Evolutionary conservation across 2,888 invertebrate species (phyloP).

Genomic region (Aphrophora alni): DNA sequence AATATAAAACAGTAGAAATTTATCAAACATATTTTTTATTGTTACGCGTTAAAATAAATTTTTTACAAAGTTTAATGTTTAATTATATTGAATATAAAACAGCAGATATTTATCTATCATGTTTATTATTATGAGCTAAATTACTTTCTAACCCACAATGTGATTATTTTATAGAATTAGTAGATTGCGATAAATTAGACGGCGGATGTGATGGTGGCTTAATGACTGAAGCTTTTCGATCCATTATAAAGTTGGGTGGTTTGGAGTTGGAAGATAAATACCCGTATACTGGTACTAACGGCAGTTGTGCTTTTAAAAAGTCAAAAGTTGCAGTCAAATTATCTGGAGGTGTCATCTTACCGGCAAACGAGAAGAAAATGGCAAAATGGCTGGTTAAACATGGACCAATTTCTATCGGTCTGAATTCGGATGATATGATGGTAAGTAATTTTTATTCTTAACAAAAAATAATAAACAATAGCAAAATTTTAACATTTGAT

Average conservation of each 20-base stretch:
- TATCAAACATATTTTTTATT: too few relatives aligned
- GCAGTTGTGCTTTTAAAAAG: constrained; percentile 78
- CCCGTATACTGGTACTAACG: constrained; percentile 85
- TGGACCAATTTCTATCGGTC: constrained; percentile 94
- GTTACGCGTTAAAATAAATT: too few relatives aligned
- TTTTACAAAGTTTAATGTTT: too few relatives aligned
- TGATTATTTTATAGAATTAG: constrained; percentile 66
- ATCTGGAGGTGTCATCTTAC: constrained; percentile 82
- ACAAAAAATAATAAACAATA: too few relatives aligned
- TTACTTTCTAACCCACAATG: too few relatives aligned
- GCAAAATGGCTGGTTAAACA: constrained; percentile 88
- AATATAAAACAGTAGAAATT: too few relatives aligned
- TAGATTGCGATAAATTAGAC: constrained; percentile 94
- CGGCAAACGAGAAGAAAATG: constrained; percentile 87
- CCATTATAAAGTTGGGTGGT: constrained; percentile 87
- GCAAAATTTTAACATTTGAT: too few relatives aligned
- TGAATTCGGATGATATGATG: constrained; percentile 95
- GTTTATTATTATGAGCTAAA: too few relatives aligned
- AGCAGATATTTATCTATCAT: too few relatives aligned
- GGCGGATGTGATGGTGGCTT: constrained; percentile 84
- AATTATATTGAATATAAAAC: too few relatives aligned
- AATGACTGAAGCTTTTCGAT: constrained; percentile 59
- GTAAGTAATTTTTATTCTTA: constrained; percentile 51
- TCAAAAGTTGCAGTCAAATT: constrained; percentile 68
- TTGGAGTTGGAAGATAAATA: constrained; percentile 89